These are phyloP conservation scores for Malaclemys terrapin DNA, from an alignment of 2,113 vertebrate species.

Conservation along the genomic window DNA sequence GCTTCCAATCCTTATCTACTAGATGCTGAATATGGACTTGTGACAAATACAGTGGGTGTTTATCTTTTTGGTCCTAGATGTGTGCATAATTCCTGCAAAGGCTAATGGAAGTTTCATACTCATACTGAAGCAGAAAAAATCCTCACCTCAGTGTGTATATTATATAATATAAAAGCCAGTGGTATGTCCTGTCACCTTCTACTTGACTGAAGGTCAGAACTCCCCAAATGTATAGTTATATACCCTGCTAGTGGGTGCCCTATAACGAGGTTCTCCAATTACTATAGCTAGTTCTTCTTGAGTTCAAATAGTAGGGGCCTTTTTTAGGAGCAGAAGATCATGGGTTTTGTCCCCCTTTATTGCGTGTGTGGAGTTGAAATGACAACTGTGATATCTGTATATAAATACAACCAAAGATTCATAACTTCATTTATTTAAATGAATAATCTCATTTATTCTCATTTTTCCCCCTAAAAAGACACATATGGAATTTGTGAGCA, in stretches of 20 bases:
- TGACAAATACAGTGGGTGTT: not conserved
- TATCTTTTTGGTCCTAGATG: not conserved
- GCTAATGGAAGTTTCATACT: not conserved
- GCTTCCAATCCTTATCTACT: not conserved
- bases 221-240: not conserved
- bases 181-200: not conserved
- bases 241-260: not conserved
- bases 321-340: not conserved
- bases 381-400: not conserved
- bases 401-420: not conserved
- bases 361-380: not conserved
- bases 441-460: not conserved
- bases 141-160: not conserved
- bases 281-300: not conserved
- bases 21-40: not conserved
- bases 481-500: not conserved
- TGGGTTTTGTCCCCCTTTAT: not conserved
- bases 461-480: not conserved
- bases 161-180: not conserved
- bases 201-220: not conserved
- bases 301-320: not conserved
- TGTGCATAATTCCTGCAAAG: not conserved
- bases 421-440: not conserved
- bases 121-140: not conserved
- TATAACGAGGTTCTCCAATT: not conserved